These are phyloP conservation scores for Actinemys pallida DNA, from an alignment of 2,113 vertebrate species.

Conservation along the genomic window DNA sequence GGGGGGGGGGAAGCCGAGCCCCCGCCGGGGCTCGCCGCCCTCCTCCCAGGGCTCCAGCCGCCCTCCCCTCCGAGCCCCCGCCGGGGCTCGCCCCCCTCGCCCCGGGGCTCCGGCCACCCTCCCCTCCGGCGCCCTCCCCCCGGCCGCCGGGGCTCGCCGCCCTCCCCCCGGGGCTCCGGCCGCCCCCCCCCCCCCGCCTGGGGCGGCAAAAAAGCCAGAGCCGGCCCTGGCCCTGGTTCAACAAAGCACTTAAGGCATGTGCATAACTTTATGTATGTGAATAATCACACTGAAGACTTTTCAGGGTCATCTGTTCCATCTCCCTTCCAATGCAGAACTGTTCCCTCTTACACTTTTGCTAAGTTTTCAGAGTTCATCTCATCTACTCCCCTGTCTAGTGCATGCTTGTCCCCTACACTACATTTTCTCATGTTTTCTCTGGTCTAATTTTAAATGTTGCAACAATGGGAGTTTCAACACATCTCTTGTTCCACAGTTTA, in stretches of 20 bases:
- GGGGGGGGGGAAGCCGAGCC: too few species aligned
- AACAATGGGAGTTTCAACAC: not conserved
- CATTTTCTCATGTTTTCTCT: not conserved
- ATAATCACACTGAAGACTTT: not conserved
- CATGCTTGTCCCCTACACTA: not conserved
- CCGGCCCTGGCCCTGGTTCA: not conserved
- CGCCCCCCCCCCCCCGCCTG: too few species aligned
- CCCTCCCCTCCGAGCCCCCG: too few species aligned
- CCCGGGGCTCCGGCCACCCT: too few species aligned
- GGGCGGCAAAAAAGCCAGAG: too few species aligned
- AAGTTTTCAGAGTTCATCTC: not conserved
- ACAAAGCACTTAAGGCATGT: not conserved
- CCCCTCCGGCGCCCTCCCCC: too few species aligned
- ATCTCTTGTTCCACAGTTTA: not conserved
- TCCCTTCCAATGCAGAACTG: fast-evolving
- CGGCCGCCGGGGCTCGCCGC: too few species aligned
- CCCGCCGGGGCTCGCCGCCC: too few species aligned
- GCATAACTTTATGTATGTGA: not conserved
- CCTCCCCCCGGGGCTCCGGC: too few species aligned
- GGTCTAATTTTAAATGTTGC: not conserved
- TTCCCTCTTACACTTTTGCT: not conserved
- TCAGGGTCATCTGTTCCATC: not conserved
- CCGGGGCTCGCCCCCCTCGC: too few species aligned
- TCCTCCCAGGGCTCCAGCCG: too few species aligned
- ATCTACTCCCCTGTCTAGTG: not conserved